phyloP scores from a whole-genome alignment of 2,113 vertebrate genomes.

The Chaetodon auriga region DNA sequence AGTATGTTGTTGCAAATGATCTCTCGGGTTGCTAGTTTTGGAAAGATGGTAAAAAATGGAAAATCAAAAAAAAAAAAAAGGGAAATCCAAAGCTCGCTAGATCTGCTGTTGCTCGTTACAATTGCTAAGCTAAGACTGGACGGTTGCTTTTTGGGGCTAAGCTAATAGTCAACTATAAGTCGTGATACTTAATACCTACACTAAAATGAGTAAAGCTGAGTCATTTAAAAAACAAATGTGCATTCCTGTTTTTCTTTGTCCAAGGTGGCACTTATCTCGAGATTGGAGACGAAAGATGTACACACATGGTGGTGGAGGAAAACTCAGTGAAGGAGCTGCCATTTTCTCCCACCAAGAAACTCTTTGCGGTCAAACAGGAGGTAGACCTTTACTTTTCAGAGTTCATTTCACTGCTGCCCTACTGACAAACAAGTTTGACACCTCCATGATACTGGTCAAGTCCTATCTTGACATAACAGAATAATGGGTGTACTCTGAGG shows the following conservation, averaged over 20 bases:
- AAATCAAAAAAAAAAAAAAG: no score
- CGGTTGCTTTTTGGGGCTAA: no score
- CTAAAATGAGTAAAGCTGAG: background rate
- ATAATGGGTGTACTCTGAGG: background rate
- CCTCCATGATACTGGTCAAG: background rate
- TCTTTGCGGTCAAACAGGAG: slow-evolving; percentile 98
- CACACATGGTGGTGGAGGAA: slow-evolving; percentile 96
- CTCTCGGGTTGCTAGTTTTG: no score
- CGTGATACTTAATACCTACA: background rate
- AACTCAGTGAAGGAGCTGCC: slow-evolving; percentile 94
- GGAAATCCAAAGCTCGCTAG: no score
- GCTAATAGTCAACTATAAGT: no score
- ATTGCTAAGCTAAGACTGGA: background rate
- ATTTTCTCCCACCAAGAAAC: slow-evolving; percentile 88
- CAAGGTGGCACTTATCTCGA: slow-evolving; percentile 89
- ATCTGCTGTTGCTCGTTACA: no score
- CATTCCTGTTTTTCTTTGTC: background rate
- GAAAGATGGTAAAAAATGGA: background rate
- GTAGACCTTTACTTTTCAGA: slow-evolving; percentile 73
- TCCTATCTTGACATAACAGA: slow-evolving; percentile 10
- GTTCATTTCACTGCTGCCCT: background rate
- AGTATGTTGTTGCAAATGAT: no score
- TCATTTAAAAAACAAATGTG: background rate
- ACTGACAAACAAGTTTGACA: background rate
- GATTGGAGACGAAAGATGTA: slow-evolving; percentile 92